Percentiles rank a stretch among this genome's conserved stretches.
These are phyloP conservation scores for Unio pictorum DNA, from an alignment of 2,888 invertebrate species.

Conservation along the genomic window DNA sequence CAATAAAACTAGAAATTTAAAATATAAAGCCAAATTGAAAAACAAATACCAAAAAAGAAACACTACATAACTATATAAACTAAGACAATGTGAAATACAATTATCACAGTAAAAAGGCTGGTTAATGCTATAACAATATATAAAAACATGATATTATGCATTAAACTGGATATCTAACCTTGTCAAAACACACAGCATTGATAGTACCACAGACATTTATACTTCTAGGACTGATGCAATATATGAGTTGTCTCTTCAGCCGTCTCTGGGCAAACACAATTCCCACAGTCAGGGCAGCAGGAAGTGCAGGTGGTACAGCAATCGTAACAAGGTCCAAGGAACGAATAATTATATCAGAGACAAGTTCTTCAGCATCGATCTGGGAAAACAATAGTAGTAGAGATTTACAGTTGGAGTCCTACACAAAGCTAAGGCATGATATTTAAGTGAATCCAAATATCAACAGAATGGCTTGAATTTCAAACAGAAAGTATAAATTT, in stretches of 20 bases:
- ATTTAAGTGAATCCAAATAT: no score
- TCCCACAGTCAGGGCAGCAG: conserved; percentile 71
- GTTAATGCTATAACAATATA: no score
- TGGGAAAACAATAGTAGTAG: conserved; percentile 8
- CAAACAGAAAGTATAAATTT: no score
- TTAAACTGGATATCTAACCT: conserved; percentile 45
- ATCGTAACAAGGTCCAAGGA: conserved; percentile 71
- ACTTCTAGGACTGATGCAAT: conserved; percentile 69
- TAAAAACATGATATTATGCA: not conserved
- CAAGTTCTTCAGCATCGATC: conserved; percentile 40
- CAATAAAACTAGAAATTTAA: no score
- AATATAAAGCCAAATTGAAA: no score
- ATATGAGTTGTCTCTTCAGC: conserved; percentile 62
- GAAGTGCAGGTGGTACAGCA: conserved; percentile 71
- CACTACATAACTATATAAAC: no score
- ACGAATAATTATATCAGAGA: conserved; percentile 60
- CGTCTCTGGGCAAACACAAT: conserved; percentile 70
- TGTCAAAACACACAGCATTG: conserved; percentile 72
- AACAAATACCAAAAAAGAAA: no score
- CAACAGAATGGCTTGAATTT: no score
- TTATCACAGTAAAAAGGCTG: no score
- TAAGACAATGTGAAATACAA: no score
- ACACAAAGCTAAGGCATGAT: no score
- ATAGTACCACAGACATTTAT: conserved; percentile 71
- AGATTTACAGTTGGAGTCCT: no score